Conservation (phyloP, 2,113 vertebrate genomes). For the Scortum barcoo region DNA sequence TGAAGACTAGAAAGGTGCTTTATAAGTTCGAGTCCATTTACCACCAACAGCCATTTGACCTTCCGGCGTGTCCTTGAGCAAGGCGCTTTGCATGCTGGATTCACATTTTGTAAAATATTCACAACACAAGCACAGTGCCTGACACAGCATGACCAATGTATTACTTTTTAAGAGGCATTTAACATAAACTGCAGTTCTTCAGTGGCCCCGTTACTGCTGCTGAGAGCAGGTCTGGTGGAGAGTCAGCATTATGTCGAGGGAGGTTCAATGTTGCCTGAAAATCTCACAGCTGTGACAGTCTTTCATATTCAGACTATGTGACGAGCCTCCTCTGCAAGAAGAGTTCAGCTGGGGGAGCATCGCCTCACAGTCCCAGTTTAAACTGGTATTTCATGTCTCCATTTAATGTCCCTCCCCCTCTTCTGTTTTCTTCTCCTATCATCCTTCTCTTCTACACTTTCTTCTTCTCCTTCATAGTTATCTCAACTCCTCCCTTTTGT, state of each 20-base stretch:
- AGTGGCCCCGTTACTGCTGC: neutral
- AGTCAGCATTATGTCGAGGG: neutral
- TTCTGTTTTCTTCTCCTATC: neutral
- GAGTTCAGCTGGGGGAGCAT: constrained; percentile 7
- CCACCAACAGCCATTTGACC: too few species aligned
- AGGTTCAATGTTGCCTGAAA: neutral
- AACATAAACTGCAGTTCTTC: neutral
- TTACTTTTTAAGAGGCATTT: neutral
- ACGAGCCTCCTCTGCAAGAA: neutral
- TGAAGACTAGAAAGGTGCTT: too few species aligned
- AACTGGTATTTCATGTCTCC: constrained; percentile 28
- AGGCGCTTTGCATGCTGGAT: neutral
- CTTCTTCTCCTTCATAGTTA: neutral
- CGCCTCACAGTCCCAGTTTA: constrained; percentile 13
- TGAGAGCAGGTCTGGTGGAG: neutral
- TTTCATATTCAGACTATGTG: neutral
- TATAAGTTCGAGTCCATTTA: too few species aligned
- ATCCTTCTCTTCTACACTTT: neutral
- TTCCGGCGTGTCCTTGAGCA: neutral
- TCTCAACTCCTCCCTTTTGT: constrained; percentile 2
- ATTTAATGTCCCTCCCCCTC: constrained; percentile 3
- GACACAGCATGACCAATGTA: neutral
- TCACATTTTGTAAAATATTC: neutral
- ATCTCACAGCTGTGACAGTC: neutral
- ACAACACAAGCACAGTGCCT: neutral